Evolutionary conservation across 2,797 vertebrate species (phyloP), one percentile per base, ranked within the genome.

Genomic region (Danio jaintianensis): DNA sequence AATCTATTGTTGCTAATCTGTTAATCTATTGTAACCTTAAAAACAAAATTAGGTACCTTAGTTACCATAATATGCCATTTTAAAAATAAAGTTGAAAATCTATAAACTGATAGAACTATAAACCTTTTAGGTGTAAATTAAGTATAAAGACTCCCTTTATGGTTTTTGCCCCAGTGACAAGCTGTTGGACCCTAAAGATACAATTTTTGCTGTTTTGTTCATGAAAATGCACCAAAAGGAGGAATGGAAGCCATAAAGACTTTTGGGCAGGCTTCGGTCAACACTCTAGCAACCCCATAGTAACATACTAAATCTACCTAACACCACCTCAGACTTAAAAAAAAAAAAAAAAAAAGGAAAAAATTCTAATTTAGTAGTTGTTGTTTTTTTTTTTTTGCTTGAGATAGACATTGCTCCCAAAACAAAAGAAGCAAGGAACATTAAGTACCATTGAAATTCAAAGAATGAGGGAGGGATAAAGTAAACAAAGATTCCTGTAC

Each of bases 401-500:
- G n/a, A n/a, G 48, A 29, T 50, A 18, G 62, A n/a, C 67, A 61
- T 43, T 61, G 36, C 36, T 13, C 61, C 40, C 6, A 20, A 48
- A 79, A 79, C 77, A 79, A 29, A 42, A 69, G 53, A 61, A 45
- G 36, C 18, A 70, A 58, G 22, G 38, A 50, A n/a, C 45, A 72
- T 48, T 11, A 75, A 50, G 67, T 47, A 42, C 71, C 29, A 47
- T 42, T 55, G 67, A 75, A 71, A 75, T 15, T 36, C n/a, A 64
- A 78, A 79, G 62, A 84, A 78, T 52, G 73, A 40, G 50, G 55
- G 61, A 79, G 81, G 81, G 67, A 73, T 72, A 61, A 48, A 74
- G 70, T 36, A n/a, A 81, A 82, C 86, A 56, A 47, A 79, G 78
- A 75, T 73, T 83, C 69, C 70, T 79, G 78, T 48, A 76, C 48